Conservation (phyloP, 1,140 invertebrate species). For the Drosophila lowei region DNA sequence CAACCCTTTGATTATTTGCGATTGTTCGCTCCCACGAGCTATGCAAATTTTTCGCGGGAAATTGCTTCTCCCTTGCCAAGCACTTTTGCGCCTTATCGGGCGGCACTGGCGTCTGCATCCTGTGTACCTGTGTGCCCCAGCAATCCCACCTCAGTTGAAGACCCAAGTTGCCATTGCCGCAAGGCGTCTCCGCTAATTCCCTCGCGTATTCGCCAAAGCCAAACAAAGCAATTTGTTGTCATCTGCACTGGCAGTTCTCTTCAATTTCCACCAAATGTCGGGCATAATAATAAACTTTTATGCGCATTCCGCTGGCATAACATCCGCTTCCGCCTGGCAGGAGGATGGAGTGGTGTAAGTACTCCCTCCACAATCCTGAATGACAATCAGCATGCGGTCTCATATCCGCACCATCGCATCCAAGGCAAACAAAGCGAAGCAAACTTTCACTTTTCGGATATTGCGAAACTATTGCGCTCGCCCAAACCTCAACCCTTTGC, state of each 20-base stretch:
- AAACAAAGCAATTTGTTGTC: conserved; percentile 73
- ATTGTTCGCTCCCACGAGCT: conserved; percentile 18
- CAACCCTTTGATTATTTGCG: conserved; percentile 63
- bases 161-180: not conserved
- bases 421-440: conserved; percentile 56
- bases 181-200: conserved; percentile 52
- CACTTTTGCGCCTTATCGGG: conserved; percentile 55
- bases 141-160: conserved; percentile 30
- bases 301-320: conserved; percentile 47
- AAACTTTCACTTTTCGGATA: conserved; percentile 63
- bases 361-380: conserved; percentile 32
- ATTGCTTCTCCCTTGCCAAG: conserved; percentile 39
- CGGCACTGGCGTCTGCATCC: conserved; percentile 30
- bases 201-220: conserved; percentile 47
- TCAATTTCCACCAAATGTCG: conserved; percentile 49
- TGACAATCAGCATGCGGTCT: conserved; percentile 80
- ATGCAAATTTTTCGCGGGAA: conserved; percentile 72
- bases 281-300: conserved; percentile 74
- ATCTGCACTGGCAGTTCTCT: conserved; percentile 29
- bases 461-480: conserved; percentile 71
- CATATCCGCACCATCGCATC: conserved; percentile 54
- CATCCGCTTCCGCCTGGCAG: conserved; percentile 36
- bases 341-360: not conserved
- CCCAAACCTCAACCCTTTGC: conserved; percentile 47
- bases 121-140: conserved; percentile 33